Percentiles rank a stretch among this genome's conserved stretches.
Conservation (phyloP, 2,797 vertebrate species). For the Choloepus didactylus region DNA sequence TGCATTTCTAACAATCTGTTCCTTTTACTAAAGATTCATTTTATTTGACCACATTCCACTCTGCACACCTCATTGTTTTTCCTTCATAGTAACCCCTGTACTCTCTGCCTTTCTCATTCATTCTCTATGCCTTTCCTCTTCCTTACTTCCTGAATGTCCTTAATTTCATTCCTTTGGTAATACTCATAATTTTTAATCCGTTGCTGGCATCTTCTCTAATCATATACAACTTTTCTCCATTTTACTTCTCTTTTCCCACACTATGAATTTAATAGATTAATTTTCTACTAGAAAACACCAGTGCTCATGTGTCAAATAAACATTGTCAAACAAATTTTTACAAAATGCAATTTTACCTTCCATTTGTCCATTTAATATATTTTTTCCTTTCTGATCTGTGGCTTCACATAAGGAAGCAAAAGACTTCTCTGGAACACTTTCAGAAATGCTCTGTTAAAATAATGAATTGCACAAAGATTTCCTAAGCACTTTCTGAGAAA, state of each 20-base stretch:
- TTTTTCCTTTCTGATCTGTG: constrained; percentile 73
- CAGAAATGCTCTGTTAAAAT: constrained; percentile 89
- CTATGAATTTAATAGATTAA: not conserved
- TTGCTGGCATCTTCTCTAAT: not conserved
- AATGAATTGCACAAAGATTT: not conserved
- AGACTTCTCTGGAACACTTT: constrained; percentile 83
- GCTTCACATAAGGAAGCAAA: constrained; percentile 21
- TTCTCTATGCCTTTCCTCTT: not conserved
- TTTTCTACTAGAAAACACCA: not conserved
- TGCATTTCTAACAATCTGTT: not conserved
- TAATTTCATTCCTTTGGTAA: not conserved
- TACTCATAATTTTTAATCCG: not conserved
- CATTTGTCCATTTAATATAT: constrained; percentile 79
- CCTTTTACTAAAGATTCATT: not conserved
- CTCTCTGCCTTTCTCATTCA: not conserved
- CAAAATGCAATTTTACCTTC: constrained; percentile 88
- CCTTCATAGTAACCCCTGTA: not conserved
- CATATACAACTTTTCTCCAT: not conserved
- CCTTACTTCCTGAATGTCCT: not conserved
- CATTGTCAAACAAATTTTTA: not conserved
- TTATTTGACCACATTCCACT: not conserved
- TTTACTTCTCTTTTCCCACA: not conserved
- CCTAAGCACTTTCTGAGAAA: not conserved
- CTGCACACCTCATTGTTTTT: not conserved
- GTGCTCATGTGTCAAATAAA: not conserved